Conservation (phyloP, 2,113 vertebrate genomes). For the Chauna torquata region DNA sequence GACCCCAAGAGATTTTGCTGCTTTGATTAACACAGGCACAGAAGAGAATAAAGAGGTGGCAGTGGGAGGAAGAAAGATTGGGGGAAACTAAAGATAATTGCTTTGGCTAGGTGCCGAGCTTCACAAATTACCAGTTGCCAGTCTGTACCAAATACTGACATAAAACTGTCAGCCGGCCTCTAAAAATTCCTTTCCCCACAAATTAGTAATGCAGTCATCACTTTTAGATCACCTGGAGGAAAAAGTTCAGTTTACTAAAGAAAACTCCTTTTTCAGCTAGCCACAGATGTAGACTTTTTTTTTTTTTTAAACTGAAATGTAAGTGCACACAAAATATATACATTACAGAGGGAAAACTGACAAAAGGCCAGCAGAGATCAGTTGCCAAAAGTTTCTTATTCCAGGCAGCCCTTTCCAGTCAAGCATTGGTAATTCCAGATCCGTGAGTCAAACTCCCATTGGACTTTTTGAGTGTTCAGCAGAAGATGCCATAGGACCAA, state of each 20-base stretch:
- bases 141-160: neutral
- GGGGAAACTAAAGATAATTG: neutral
- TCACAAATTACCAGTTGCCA: conserved; percentile 31
- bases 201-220: neutral
- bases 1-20: neutral
- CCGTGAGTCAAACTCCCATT: neutral
- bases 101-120: neutral
- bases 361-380: neutral
- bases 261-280: neutral
- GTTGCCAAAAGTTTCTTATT: conserved; percentile 8
- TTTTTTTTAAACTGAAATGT: neutral
- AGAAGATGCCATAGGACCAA: neutral
- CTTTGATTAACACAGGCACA: neutral
- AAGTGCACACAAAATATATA: neutral
- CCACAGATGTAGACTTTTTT: accelerated
- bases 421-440: neutral
- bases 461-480: neutral
- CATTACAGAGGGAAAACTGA: neutral
- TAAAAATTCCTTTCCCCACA: neutral
- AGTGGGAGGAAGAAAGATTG: neutral
- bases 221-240: neutral
- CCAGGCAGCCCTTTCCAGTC: neutral
- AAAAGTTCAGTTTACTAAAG: neutral
- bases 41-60: neutral
- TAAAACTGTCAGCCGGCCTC: neutral